These are phyloP conservation scores for Drosophila leontia DNA, from an alignment of 1,140 invertebrate genomes.

Conservation along the genomic window DNA sequence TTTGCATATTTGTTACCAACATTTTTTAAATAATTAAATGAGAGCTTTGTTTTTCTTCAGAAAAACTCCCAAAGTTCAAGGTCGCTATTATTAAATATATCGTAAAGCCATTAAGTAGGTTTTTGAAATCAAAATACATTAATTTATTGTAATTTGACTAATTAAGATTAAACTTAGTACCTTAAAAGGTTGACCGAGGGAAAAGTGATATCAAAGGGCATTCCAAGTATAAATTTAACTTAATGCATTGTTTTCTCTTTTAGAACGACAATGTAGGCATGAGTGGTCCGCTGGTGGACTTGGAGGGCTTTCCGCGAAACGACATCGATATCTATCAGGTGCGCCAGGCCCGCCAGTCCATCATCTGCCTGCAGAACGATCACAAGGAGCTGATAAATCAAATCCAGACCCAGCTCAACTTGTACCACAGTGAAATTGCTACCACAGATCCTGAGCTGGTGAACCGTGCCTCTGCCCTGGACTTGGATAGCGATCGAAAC, in stretches of 20 bases:
- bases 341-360: slow-evolving; percentile 92
- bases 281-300: slow-evolving; percentile 93
- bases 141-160: background rate
- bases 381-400: slow-evolving; percentile 93
- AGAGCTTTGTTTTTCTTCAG: no score
- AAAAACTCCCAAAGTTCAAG: no score
- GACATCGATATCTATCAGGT: slow-evolving; percentile 97
- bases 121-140: background rate
- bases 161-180: background rate
- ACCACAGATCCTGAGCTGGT: slow-evolving; percentile 71
- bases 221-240: background rate
- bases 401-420: slow-evolving; percentile 90
- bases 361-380: slow-evolving; percentile 97
- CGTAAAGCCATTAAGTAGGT: background rate
- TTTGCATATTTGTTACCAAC: no score
- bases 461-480: slow-evolving; percentile 67
- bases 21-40: no score
- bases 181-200: background rate
- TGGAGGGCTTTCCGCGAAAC: slow-evolving; percentile 93
- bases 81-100: background rate
- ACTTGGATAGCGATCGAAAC: slow-evolving; percentile 39
- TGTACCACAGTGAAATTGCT: slow-evolving; percentile 85
- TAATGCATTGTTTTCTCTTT: background rate
- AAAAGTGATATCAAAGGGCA: background rate
- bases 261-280: slow-evolving; percentile 93